Evolutionary conservation across 2,888 invertebrate species (phyloP), one percentile per base, ranked within the genome.

Genomic region (Cheiracanthium punctorium): DNA sequence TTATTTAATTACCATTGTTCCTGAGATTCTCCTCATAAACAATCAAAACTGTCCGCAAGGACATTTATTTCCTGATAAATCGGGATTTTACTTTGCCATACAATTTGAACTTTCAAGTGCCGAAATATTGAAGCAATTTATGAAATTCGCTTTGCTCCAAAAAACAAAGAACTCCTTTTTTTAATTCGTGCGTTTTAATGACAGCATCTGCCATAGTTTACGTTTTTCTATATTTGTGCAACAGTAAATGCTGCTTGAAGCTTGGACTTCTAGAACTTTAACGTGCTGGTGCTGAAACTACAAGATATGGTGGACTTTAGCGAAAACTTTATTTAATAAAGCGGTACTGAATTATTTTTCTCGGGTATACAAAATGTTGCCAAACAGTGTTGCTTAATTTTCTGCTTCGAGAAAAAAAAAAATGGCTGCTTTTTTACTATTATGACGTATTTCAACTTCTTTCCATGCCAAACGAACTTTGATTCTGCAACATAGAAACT

Each of bases 1-100:
- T 79, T 79, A 79, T 85, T 82, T 82, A 82, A 82, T 76, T 64
- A 28, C 1, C 48, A 77, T 74, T 79, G 84, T 85, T 85, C 84
- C 84, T 85, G 37, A 52, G 52, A 74, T 32, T 32, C n/a, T 52
- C 10, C n/a, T 30, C 52, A 73, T 70, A 33, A 69, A 48, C 17
- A 37, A 17, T 5, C 48, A 48, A 2, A 17, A 17, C 8, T 12
- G 32, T 69, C 33, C 20, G 32, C 20, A 4, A 69, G 37, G 33
- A 1, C 17, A n/a, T 14, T 30, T 7, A 29, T 8, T 30, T 32
- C 10, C 24, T 69, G 33, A n/a, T 58, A 24, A 30, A 67, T 69
- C n/a, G 33, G 43, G 20, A 32, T 58, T 32, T 33, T 58, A 52
- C 1, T 32, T 24, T 73, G 73, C 73, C 52, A 73, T 52, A 58